phyloP scores from a whole-genome alignment of 2,113 vertebrate species.

The Zapus hudsonius region DNA sequence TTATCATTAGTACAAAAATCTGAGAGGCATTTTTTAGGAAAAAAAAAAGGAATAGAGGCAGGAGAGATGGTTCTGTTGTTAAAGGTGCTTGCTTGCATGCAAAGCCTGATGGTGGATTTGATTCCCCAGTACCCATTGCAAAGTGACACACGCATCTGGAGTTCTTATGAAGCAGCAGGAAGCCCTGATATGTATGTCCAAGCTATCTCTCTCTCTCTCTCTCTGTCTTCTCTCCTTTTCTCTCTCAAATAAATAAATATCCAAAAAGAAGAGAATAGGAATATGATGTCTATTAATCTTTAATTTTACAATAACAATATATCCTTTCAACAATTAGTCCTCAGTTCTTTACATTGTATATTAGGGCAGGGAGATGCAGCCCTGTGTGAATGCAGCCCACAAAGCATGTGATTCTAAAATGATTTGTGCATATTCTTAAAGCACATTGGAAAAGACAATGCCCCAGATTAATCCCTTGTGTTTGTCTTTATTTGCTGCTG shows the following conservation, averaged over 20 bases:
- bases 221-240: no score
- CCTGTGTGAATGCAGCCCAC: neutral
- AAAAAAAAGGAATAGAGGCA: neutral
- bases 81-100: no score
- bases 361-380: neutral
- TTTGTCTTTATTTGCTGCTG: neutral
- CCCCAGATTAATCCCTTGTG: fast-evolving
- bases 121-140: no score
- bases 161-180: no score
- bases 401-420: neutral
- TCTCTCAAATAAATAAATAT: no score
- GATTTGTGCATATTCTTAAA: neutral
- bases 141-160: no score
- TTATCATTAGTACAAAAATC: neutral
- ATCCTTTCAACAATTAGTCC: neutral
- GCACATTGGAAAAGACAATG: neutral
- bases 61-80: no score
- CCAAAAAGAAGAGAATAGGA: neutral
- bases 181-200: no score
- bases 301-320: neutral
- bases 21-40: neutral
- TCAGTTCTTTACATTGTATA: neutral
- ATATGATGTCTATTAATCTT: neutral
- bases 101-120: no score
- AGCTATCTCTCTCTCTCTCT: no score